Evolutionary conservation across 2,113 vertebrate species (phyloP), one percentile per base, ranked within the genome.

Genomic region (Malurus elegans): DNA sequence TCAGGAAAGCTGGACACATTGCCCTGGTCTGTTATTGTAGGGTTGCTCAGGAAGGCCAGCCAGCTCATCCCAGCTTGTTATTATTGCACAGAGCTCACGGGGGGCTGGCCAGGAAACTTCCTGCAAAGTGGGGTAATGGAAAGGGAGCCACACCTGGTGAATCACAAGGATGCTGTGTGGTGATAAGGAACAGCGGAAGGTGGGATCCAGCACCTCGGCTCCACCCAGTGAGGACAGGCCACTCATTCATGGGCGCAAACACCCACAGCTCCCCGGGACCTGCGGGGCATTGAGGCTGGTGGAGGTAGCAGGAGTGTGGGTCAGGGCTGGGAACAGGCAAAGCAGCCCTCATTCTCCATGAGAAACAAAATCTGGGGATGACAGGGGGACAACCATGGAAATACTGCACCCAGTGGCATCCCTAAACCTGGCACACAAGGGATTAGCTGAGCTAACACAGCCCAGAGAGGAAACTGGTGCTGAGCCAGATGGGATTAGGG

Each of bases 61-160:
- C 95, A 96, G 88, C 94, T 97, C 94, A 96, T 94, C 95, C 65
- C 10, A 8, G 64, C 64, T 90, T 91, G 87, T 72, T 94, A 82
- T 94, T 96, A 79, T 94, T 97, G 79, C 47, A 11, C 74, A 93
- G 88, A 87, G 62, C 71, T 79, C 15, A 21, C 1, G 71, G 89
- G 95, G 94, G 93, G 87, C 95, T 90, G 90, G 83, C 86, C 76
- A 31, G 90, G 82, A 95, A 95, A 85, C 93, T 95, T 96, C 84
- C 95, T 95, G 91, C 78, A 64, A 95, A 95, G 86, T 95, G 93
- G 94, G 89, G 81, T 94, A 95, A 95, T 10, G 91, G 96, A 97
- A 97, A 96, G 50, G 29, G 58, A 94, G 76, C 96, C 96, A 97
- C 96, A 96, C 96, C 96, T 97, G 92, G 84, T 97, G 96, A 97